These are phyloP conservation scores for Rhadinocentrus ornatus DNA, from an alignment of 2,797 vertebrate genomes.

Conservation along the genomic window DNA sequence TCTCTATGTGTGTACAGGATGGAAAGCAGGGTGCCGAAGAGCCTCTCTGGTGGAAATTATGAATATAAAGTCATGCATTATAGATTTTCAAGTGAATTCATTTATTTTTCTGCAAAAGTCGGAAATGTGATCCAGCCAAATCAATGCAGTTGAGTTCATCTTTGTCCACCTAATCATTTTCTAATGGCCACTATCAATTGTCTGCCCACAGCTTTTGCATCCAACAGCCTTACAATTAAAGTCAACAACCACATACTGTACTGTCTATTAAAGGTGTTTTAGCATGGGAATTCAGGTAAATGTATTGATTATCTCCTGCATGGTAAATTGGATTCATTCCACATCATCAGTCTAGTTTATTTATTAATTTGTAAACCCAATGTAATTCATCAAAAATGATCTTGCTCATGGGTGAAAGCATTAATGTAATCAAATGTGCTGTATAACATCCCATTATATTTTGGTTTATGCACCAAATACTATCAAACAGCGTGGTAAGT, in stretches of 20 bases:
- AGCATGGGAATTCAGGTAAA: slow-evolving; percentile 81
- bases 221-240: slow-evolving; percentile 82
- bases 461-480: slow-evolving; percentile 36
- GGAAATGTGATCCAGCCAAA: slow-evolving; percentile 83
- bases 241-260: slow-evolving; percentile 78
- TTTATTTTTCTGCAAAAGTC: slow-evolving; percentile 83
- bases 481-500: slow-evolving; percentile 27
- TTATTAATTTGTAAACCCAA: slow-evolving; percentile 77
- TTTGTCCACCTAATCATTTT: slow-evolving; percentile 86
- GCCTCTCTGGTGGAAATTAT: slow-evolving; percentile 79
- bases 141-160: slow-evolving; percentile 86
- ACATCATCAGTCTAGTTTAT: slow-evolving; percentile 81
- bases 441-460: slow-evolving; percentile 28
- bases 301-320: slow-evolving; percentile 81
- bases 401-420: slow-evolving; percentile 47
- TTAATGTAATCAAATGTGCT: slow-evolving; percentile 48
- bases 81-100: slow-evolving; percentile 84
- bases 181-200: slow-evolving; percentile 89
- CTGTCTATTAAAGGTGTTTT: slow-evolving; percentile 77
- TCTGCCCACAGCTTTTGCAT: slow-evolving; percentile 73
- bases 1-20: slow-evolving; percentile 64
- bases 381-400: slow-evolving; percentile 72
- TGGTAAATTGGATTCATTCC: slow-evolving; percentile 81
- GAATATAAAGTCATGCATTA: slow-evolving; percentile 85
- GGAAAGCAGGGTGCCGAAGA: slow-evolving; percentile 69